A percentile compares a stretch with the other conserved stretches of the same genome.
Evolutionary conservation across 1,140 invertebrate genomes (phyloP).

Genomic region (Plutomurus gul): DNA sequence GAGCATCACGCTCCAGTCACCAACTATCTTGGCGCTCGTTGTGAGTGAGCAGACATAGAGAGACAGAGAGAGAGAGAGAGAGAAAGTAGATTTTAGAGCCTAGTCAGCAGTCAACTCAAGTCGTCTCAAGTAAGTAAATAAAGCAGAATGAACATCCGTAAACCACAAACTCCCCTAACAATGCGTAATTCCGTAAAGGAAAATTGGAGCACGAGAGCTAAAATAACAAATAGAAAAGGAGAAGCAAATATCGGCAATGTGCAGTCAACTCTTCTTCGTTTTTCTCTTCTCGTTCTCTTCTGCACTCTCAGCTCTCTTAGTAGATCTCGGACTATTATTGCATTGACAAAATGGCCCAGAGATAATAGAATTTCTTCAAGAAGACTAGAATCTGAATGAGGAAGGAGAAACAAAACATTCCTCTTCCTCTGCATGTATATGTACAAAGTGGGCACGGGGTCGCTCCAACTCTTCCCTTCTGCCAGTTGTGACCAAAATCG

Average conservation of each 20-base stretch:
- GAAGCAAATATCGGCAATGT: slow-evolving; percentile 18
- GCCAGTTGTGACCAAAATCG: too few relatives aligned
- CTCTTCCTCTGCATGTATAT: background rate
- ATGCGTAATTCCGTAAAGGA: slow-evolving; percentile 5
- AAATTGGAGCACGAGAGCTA: slow-evolving; percentile 16
- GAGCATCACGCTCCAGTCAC: too few relatives aligned
- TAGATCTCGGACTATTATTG: background rate
- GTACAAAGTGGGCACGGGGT: too few relatives aligned
- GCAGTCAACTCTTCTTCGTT: background rate
- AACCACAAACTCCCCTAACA: slow-evolving; percentile 16
- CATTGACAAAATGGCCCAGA: background rate
- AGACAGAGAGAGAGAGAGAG: background rate
- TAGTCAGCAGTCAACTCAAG: slow-evolving; percentile 22
- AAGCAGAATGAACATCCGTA: slow-evolving; percentile 19
- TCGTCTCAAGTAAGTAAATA: slow-evolving; percentile 23
- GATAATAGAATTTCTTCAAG: background rate
- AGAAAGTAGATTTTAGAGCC: background rate
- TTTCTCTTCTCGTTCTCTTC: background rate
- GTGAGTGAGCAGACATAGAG: background rate
- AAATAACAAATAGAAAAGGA: slow-evolving; percentile 17
- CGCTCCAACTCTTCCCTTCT: background rate
- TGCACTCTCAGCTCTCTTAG: background rate
- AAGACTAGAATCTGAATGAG: background rate
- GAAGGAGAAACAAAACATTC: background rate
- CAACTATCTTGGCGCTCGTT: background rate